Evolutionary conservation across 2,797 vertebrate species (phyloP).

Genomic region (Scarus forsteni): DNA sequence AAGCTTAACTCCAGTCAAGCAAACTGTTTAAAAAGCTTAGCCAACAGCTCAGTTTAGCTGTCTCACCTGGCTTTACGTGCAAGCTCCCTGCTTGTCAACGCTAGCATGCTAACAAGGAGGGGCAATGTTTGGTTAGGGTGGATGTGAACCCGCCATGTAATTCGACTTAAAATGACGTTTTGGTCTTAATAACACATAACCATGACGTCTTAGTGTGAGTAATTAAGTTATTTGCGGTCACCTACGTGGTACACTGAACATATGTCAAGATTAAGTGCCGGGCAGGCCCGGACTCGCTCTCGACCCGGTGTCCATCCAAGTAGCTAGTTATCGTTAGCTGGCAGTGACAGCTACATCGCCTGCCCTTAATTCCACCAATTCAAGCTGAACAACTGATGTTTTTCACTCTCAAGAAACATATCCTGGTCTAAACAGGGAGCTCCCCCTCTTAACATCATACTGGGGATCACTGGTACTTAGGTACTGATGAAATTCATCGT

Average conservation of each 20-base stretch:
- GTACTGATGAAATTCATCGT: background rate
- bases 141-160: constrained; percentile 17
- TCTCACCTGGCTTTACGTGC: constrained; percentile 53
- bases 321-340: constrained; percentile 60
- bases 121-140: constrained; percentile 56
- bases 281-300: constrained; percentile 60
- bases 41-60: constrained; percentile 41
- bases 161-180: background rate
- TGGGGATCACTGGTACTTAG: background rate
- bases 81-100: constrained; percentile 46
- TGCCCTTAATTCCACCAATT: constrained; percentile 12
- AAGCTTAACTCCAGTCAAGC: constrained; percentile 8
- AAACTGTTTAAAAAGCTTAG: constrained; percentile 27
- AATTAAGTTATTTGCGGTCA: background rate
- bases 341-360: constrained; percentile 66
- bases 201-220: background rate
- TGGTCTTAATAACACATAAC: too few relatives aligned
- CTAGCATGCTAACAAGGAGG: constrained; percentile 72
- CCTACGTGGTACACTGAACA: background rate
- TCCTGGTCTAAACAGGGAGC: rapidly evolving
- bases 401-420: background rate
- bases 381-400: background rate
- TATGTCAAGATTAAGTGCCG: constrained; percentile 27
- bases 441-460: background rate
- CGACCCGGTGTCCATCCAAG: constrained; percentile 64